Percentiles rank a stretch among this genome's conserved stretches.
Conservation (phyloP, 2,113 vertebrate species). For the Nettapus auritus region DNA sequence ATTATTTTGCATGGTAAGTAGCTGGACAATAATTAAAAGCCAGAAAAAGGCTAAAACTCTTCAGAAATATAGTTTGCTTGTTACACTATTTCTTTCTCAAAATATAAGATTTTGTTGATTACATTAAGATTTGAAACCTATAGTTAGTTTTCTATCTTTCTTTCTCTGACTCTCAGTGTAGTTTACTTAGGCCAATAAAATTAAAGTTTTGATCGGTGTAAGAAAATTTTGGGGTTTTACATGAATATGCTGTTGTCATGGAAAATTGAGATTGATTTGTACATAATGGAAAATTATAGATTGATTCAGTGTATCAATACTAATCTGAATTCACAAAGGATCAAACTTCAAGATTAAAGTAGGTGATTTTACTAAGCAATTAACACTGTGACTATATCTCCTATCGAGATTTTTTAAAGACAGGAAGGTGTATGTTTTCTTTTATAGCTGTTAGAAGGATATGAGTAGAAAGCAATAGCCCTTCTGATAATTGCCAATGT, state of each 20-base stretch:
- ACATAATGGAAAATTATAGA: slow-evolving; percentile 56
- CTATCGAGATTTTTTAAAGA: neutral
- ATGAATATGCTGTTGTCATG: slow-evolving; percentile 17
- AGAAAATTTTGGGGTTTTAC: slow-evolving; percentile 14
- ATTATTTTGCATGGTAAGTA: too few species aligned
- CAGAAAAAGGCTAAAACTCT: too few species aligned
- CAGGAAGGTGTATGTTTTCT: neutral
- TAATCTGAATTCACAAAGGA: slow-evolving; percentile 39
- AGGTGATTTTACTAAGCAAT: slow-evolving; percentile 10
- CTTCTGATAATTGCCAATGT: neutral
- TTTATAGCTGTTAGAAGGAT: neutral
- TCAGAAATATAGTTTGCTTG: too few species aligned
- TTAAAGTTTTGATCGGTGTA: neutral
- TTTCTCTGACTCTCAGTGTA: neutral
- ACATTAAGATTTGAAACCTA: neutral
- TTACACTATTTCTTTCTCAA: neutral
- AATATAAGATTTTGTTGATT: neutral
- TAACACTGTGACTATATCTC: slow-evolving; percentile 9
- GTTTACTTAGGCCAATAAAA: slow-evolving; percentile 24
- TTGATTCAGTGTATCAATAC: slow-evolving; percentile 43
- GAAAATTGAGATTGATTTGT: slow-evolving; percentile 64
- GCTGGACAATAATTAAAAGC: too few species aligned
- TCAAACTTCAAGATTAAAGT: slow-evolving; percentile 33
- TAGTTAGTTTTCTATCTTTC: neutral
- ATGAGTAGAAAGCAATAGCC: neutral